phyloP scores from a whole-genome alignment of 35 echinoderm and acorn worm species.

The Nesometra sesokonis region DNA sequence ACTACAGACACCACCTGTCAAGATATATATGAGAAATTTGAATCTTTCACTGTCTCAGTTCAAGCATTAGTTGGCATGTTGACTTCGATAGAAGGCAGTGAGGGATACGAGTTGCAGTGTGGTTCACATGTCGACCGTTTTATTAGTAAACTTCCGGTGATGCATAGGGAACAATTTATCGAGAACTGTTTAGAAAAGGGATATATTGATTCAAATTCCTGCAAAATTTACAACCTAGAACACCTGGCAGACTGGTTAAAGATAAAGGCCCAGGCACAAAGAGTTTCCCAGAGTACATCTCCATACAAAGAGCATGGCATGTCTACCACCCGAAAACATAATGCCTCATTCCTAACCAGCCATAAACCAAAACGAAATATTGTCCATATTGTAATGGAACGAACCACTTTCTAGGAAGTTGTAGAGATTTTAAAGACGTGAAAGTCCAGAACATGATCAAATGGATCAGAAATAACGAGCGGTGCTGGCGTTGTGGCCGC shows the following conservation, averaged over 20 bases:
- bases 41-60: slow-evolving; percentile 4
- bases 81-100: slow-evolving; percentile 1
- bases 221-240: neutral
- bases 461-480: slow-evolving; percentile 1
- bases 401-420: slow-evolving; percentile 19
- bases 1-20: slow-evolving; percentile 8
- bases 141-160: neutral
- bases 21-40: neutral
- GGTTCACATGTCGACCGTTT: slow-evolving; percentile 17
- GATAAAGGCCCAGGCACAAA: slow-evolving; percentile 2
- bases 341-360: too few species aligned
- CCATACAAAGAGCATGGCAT: too few species aligned
- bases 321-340: too few species aligned
- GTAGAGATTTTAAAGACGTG: neutral
- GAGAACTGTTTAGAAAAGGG: neutral
- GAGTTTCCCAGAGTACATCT: too few species aligned
- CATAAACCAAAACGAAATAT: too few species aligned
- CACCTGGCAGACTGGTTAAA: slow-evolving; percentile 11
- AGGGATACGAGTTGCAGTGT: slow-evolving; percentile 11
- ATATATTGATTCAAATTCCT: slow-evolving; percentile 6
- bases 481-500: too few species aligned
- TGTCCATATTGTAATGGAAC: too few species aligned
- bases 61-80: slow-evolving; percentile 23
- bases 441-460: neutral
- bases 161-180: slow-evolving; percentile 6